Evolutionary conservation across 1,140 invertebrate genomes (phyloP), one percentile per base, ranked within the genome.

Genomic region (Pinna nobilis): DNA sequence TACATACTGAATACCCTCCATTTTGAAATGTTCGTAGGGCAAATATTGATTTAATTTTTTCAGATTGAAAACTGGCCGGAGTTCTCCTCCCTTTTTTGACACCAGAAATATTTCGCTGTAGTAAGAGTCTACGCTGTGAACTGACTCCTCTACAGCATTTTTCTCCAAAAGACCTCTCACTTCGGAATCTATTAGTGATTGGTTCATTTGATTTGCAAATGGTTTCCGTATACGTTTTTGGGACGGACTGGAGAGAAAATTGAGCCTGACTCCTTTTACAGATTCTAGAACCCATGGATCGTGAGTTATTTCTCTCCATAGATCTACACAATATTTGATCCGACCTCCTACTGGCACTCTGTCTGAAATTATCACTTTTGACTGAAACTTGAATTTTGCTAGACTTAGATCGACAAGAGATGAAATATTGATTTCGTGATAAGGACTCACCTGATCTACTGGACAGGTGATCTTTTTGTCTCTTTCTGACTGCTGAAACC

Each of bases 1-100:
- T 35, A 75, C 2, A 20, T 64, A 49, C 2, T 25, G 32, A 11
- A 64, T 28, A 13, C 47, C 47, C 37, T 71, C 69, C 60, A 64
- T 63, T 20, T 61, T 71, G 41, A 71, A 71, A 64, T 71, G 69
- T 3, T 71, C n/a, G n/a, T 64, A 71, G 9, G 23, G 35, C 6
- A 71, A n/a, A 37, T 18, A 63, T 33, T 39, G 51, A 41, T 74
- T 74, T 30, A 63, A 20, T 1, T 35, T n/a, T 60, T 57, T 64
- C 6, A 75, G 35, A 64, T 75, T 75, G 18, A 75, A 51, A 5
- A 75, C 66, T 18, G 73, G 69, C 5, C 69, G 39, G 4, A 63
- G 9, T 28, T 28, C 44, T 32, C 57, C 69, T 25, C 41, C 60
- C 61, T 55, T 75, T 33, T 75, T 75, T 55, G 66, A 59, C 2